Evolutionary conservation across 2,888 invertebrate species (phyloP).

Genomic region (Diadromus collaris): DNA sequence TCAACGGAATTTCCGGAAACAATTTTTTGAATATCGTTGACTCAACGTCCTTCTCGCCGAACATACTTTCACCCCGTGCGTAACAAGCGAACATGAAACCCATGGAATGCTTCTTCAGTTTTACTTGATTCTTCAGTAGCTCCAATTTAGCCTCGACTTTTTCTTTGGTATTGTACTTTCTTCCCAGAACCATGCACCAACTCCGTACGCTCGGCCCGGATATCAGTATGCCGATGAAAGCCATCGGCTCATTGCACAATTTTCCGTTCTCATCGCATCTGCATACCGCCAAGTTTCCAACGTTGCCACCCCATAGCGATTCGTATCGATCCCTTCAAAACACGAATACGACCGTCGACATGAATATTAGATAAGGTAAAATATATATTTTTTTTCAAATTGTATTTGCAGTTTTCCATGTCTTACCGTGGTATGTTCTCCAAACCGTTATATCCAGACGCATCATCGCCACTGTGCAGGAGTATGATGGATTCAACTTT

Average conservation of each 20-base stretch:
- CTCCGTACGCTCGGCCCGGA: conserved; percentile 70
- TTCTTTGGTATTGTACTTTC: conserved; percentile 61
- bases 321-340: neutral
- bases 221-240: conserved; percentile 68
- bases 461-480: neutral
- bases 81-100: conserved; percentile 76
- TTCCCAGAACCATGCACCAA: conserved; percentile 73
- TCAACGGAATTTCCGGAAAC: conserved; percentile 74
- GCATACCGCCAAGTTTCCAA: conserved; percentile 66
- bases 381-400: neutral
- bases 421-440: neutral
- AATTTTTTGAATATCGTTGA: conserved; percentile 72
- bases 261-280: conserved; percentile 38
- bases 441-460: neutral
- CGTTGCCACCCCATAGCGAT: conserved; percentile 67
- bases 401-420: neutral
- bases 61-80: conserved; percentile 69
- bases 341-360: neutral
- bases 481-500: neutral
- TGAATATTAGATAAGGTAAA: neutral
- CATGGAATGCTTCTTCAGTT: conserved; percentile 71
- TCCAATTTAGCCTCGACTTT: conserved; percentile 66
- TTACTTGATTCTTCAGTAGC: conserved; percentile 65
- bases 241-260: conserved; percentile 50
- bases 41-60: conserved; percentile 68